A percentile compares a stretch with the other conserved stretches of the same genome.
phyloP scores from a whole-genome alignment of 2,888 invertebrate genomes.

The Callosobruchus maculatus region DNA sequence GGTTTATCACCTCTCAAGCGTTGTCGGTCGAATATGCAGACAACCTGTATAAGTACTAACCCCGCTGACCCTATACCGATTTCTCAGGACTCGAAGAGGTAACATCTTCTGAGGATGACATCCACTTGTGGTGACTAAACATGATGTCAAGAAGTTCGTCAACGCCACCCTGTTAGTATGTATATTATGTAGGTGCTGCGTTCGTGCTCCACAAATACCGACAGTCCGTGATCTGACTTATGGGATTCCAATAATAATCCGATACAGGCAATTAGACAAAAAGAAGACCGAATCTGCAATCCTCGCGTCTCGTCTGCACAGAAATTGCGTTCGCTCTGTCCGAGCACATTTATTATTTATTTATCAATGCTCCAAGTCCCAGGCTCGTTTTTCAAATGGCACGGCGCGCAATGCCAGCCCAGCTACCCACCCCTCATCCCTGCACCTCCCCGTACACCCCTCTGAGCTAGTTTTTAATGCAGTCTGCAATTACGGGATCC shows the following conservation, averaged over 20 bases:
- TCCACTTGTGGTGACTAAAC: too few species aligned
- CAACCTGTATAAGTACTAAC: too few species aligned
- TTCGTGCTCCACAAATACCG: neutral
- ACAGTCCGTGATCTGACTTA: neutral
- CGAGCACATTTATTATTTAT: neutral
- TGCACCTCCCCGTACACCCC: neutral
- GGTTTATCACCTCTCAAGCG: too few species aligned
- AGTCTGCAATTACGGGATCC: neutral
- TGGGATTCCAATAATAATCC: slow-evolving; percentile 1
- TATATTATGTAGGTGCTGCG: neutral
- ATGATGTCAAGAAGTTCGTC: too few species aligned
- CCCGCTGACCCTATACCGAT: too few species aligned
- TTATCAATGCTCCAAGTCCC: neutral
- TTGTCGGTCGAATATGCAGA: too few species aligned
- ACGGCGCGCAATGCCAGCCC: neutral
- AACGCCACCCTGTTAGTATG: too few species aligned
- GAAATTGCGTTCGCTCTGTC: neutral
- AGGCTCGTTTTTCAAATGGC: neutral
- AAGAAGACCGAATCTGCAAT: neutral
- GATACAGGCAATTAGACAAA: neutral
- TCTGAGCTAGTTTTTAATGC: neutral
- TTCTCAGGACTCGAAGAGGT: too few species aligned
- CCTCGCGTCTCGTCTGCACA: neutral
- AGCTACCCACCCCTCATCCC: neutral
- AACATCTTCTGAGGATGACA: too few species aligned